A percentile compares a stretch with the other conserved stretches of the same genome.
Conservation (phyloP, 2,888 invertebrate genomes). For the Pristionchus arcanus region DNA sequence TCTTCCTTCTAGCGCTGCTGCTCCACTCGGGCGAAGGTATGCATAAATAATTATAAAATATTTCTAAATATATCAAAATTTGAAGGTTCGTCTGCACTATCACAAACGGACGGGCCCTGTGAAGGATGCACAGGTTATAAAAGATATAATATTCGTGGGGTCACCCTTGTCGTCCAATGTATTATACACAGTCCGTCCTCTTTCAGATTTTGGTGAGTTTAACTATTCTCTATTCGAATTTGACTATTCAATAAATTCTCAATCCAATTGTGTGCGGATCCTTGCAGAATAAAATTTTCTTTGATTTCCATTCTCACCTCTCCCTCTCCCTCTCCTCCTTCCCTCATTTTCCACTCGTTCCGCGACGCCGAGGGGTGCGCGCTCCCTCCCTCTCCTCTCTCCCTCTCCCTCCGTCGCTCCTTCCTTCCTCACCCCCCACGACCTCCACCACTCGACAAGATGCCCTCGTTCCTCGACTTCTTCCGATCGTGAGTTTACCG, state of each 20-base stretch:
- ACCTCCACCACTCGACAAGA: not conserved
- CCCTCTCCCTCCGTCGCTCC: not conserved
- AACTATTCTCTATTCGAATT: not conserved
- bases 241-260: not conserved
- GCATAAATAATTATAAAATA: not conserved
- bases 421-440: not conserved
- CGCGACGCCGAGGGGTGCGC: not conserved
- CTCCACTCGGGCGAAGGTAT: not conserved
- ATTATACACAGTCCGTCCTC: not conserved
- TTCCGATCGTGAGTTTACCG: not conserved
- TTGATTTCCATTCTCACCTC: not conserved
- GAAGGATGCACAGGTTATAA: not conserved
- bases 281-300: not conserved
- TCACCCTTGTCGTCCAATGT: not conserved
- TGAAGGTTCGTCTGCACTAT: not conserved
- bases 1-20: not conserved
- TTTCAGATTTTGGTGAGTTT: not conserved
- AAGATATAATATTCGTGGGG: not conserved
- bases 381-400: not conserved
- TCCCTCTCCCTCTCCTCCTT: slow-evolving; percentile 1
- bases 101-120: not conserved
- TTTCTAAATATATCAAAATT: not conserved
- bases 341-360: not conserved
- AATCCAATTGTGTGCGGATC: not conserved
- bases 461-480: slow-evolving; percentile 46